Evolutionary conservation across 2,113 vertebrate species (phyloP), one percentile per base, ranked within the genome.

Genomic region (Xyliphius kryptos): DNA sequence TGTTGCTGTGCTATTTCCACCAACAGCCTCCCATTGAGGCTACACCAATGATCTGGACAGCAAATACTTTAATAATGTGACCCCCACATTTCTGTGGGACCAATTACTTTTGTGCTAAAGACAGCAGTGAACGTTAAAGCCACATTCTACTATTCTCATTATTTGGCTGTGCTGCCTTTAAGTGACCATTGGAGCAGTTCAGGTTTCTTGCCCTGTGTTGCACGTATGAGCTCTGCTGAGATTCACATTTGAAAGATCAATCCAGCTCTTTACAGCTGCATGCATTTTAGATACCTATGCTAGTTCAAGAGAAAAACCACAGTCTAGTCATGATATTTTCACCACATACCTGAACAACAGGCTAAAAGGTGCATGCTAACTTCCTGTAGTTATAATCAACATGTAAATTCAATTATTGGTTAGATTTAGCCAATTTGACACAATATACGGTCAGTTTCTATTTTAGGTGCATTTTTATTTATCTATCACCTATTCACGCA

Each of bases 241-340:
- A 44, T 46, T 53, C 46, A 38, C 38, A 22, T 59, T 59, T 53
- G 48, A 49, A 67, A 46, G n/a, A n/a, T n/a, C 83, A 36, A 16
- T 97, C 93, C 82, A 97, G 83, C 0, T 40, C 46, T 19, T 32
- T 6, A 32, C 26, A 32, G 26, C 26, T 32, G 26, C 26, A 32
- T 32, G 26, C 4, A 32, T 32, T 32, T 32, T 32, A 32, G 26
- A 32, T 32, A 32, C 7, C 26, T 32, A 32, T 32, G 26, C 26
- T 32, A 5, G 26, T 32, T 32, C 26, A 32, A 32, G 26, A 32
- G 26, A 3, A 32, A 32, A 32, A 32, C 26, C 26, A 32, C 26
- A 32, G 4, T 32, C 26, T 5, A 32, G 26, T 26, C 22, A 26
- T 26, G 6, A 26, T 26, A 26, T 32, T 32, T n/a, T 32, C 26